A percentile compares a stretch with the other conserved stretches of the same genome.
Evolutionary conservation across 1,140 invertebrate genomes (phyloP).

Genomic region (Uloborus diversus): DNA sequence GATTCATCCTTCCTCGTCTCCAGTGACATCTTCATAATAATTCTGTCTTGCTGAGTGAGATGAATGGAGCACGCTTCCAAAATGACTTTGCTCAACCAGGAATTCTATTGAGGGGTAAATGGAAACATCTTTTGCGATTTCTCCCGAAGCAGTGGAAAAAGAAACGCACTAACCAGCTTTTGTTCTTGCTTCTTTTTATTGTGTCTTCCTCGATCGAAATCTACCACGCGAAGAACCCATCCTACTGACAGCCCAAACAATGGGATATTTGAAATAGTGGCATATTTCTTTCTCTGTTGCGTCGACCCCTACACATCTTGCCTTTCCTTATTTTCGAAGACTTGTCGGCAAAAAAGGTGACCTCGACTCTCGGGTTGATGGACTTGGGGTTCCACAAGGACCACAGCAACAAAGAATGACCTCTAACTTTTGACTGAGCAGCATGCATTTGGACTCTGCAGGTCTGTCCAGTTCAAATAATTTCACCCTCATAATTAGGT

Average conservation of each 20-base stretch:
- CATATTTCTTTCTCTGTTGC: conserved; percentile 43
- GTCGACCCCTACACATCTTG: neutral
- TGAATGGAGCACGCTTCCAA: too few species aligned
- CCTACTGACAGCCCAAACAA: conserved; percentile 51
- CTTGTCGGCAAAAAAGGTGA: conserved; percentile 43
- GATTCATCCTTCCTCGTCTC: too few species aligned
- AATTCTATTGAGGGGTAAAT: too few species aligned
- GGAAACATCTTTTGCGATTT: too few species aligned
- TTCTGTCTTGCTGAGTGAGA: too few species aligned
- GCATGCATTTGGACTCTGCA: too few species aligned
- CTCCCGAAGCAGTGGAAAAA: too few species aligned
- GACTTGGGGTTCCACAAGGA: conserved; percentile 52
- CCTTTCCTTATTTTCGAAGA: conserved; percentile 23
- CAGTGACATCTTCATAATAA: too few species aligned
- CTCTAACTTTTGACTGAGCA: conserved; percentile 46
- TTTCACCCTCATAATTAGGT: too few species aligned
- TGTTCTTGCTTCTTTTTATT: neutral
- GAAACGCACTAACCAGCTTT: too few species aligned
- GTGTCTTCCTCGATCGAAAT: conserved; percentile 33
- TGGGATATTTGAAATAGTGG: conserved; percentile 49
- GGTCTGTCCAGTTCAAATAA: too few species aligned
- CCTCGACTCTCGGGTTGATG: conserved; percentile 43
- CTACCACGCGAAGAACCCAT: conserved; percentile 19
- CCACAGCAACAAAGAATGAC: conserved; percentile 45
- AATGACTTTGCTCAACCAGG: too few species aligned